phyloP scores from a whole-genome alignment of 2,113 vertebrate genomes.

The Oxygymnocypris stewartii region DNA sequence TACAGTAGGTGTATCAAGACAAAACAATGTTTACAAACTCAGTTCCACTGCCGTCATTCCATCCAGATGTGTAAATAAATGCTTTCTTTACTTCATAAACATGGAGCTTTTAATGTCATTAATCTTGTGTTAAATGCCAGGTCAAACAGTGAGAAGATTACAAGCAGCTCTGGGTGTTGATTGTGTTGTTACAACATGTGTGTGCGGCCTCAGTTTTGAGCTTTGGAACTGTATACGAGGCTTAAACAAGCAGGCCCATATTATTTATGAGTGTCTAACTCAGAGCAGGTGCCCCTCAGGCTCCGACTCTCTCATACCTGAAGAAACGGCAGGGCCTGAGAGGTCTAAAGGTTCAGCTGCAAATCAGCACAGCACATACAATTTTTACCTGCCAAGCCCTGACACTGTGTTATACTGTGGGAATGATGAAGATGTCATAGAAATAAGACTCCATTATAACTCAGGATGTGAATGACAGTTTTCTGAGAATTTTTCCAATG shows the following conservation, averaged over 20 bases:
- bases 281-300: conserved; percentile 37
- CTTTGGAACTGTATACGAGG: not conserved
- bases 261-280: conserved; percentile 48
- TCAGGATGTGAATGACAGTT: conserved; percentile 19
- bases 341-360: conserved; percentile 49
- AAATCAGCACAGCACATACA: conserved; percentile 45
- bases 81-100: conserved; percentile 5
- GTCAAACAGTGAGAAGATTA: conserved; percentile 15
- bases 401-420: conserved; percentile 47
- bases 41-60: not conserved
- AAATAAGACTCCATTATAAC: conserved; percentile 45
- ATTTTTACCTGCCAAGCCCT: conserved; percentile 39
- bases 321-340: conserved; percentile 36
- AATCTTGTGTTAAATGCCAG: conserved; percentile 42
- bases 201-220: not conserved
- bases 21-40: conserved; percentile 12
- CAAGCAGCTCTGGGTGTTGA: conserved; percentile 19
- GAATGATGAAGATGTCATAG: conserved; percentile 56
- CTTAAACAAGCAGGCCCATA: conserved; percentile 20
- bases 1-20: conserved; percentile 4
- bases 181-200: conserved; percentile 24
- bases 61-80: conserved; percentile 34
- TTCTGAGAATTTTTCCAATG: conserved; percentile 28
- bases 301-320: conserved; percentile 45
- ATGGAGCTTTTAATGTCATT: conserved; percentile 19